Conservation (phyloP, 2,888 invertebrate genomes). For the Synanthedon myopaeformis region DNA sequence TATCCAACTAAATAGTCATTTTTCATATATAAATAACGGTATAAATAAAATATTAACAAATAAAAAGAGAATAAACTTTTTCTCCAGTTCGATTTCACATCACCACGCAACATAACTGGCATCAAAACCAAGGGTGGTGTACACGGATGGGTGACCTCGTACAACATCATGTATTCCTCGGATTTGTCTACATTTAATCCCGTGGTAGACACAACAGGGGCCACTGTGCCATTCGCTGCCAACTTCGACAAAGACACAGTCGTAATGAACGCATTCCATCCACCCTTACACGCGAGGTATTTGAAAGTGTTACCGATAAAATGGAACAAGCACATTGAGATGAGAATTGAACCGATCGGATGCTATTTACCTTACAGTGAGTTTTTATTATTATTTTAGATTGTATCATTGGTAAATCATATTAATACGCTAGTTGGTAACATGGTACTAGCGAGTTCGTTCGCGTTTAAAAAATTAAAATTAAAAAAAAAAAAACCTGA, state of each 20-base stretch:
- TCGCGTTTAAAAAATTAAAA: too few species aligned
- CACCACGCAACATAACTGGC: slow-evolving; percentile 82
- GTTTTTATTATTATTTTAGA: slow-evolving; percentile 8
- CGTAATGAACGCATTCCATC: slow-evolving; percentile 75
- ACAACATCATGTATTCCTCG: slow-evolving; percentile 79
- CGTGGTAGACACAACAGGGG: slow-evolving; percentile 66
- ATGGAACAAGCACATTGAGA: slow-evolving; percentile 80
- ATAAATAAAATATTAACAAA: too few species aligned
- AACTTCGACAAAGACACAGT: slow-evolving; percentile 76
- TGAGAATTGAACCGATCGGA: slow-evolving; percentile 82
- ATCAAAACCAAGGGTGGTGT: slow-evolving; percentile 79
- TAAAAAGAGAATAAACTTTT: too few species aligned
- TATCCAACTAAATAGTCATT: too few species aligned
- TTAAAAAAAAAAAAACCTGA: too few species aligned
- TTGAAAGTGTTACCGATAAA: slow-evolving; percentile 78
- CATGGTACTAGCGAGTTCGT: too few species aligned
- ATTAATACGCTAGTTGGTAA: too few species aligned
- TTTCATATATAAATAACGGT: too few species aligned
- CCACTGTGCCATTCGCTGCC: slow-evolving; percentile 73
- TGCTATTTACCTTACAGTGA: slow-evolving; percentile 79
- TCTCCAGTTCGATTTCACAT: slow-evolving; percentile 79
- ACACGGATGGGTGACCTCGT: slow-evolving; percentile 80
- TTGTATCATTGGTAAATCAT: too few species aligned
- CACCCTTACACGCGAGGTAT: slow-evolving; percentile 79
- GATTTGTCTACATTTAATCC: slow-evolving; percentile 80